Base-by-base conservation (phyloP, 2,888 invertebrate species). In the Osedax frankpressi region DNA sequence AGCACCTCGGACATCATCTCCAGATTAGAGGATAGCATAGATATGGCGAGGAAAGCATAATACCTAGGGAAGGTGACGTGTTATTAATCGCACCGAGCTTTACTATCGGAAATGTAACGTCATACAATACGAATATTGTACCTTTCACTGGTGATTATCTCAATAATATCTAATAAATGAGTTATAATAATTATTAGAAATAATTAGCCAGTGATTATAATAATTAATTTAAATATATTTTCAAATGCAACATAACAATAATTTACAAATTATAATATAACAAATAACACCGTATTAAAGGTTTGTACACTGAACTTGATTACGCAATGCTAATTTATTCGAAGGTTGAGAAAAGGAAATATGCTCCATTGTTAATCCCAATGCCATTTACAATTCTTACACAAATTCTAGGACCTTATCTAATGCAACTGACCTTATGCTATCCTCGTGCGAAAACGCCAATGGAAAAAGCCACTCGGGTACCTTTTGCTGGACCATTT, bases 111-210 rank as follows among this genome's bases (percentile, higher is more conserved):
- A 1, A 85, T 86, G 77, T 85, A 84, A 77, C 92, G 87, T 80
- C 92, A 91, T 78, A 96, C 94, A 96, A 97, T 97, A 0, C 92
- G 92, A 85, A 94, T 93, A 84, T 96, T 96, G 82, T 94, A 95
- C 82, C 96, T 95, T 1, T 93, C 91, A 1, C 95, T 96, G 76
- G 96, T 96, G 82, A 96, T 97, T 1, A 98, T 87, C 26, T 96
- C 93, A 1, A 98, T 86, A 85, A 98, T 98, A 0, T 96, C 96
- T 74, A 98, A 86, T 0, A n/a, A n/a, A n/a, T n/a, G n/a, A n/a
- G n/a, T n/a, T n/a, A n/a, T n/a, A n/a, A n/a, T n/a, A n/a, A n/a
- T n/a, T n/a, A n/a, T n/a, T n/a, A n/a, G n/a, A n/a, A n/a, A n/a
- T n/a, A n/a, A n/a, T n/a, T n/a, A n/a, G n/a, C n/a, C n/a, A n/a